phyloP scores from a whole-genome alignment of 2,113 vertebrate species.

The Pardalotus punctatus region DNA sequence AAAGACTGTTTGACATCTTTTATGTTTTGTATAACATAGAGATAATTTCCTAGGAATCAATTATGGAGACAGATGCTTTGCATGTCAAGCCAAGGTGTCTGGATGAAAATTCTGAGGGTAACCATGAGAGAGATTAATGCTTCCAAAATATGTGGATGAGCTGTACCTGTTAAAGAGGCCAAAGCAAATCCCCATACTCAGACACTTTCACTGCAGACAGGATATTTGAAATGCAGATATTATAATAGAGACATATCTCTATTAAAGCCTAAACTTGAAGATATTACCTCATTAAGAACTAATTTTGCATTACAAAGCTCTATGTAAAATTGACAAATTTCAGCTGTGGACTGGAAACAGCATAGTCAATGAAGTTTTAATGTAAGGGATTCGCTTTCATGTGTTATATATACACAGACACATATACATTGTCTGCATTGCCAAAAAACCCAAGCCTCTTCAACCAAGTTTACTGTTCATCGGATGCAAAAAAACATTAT shows the following conservation, averaged over 20 bases:
- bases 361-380: not conserved
- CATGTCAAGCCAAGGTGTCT: not conserved
- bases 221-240: not conserved
- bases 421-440: not conserved
- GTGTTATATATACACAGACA: not conserved
- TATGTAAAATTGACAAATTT: not conserved
- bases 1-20: not conserved
- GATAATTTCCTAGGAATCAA: not conserved
- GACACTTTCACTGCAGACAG: not conserved
- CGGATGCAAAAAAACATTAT: not conserved
- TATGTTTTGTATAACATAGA: not conserved
- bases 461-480: not conserved
- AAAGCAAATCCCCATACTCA: not conserved
- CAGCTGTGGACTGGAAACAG: not conserved
- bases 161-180: not conserved
- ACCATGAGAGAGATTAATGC: rapidly evolving
- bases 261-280: not conserved
- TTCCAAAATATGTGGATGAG: not conserved
- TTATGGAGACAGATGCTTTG: not conserved
- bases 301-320: not conserved
- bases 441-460: not conserved
- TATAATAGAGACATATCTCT: not conserved
- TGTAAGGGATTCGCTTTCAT: not conserved
- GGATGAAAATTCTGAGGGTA: not conserved
- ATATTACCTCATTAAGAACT: not conserved